Conservation (phyloP, 2,797 vertebrate genomes). For the Neoniphon sammara region DNA sequence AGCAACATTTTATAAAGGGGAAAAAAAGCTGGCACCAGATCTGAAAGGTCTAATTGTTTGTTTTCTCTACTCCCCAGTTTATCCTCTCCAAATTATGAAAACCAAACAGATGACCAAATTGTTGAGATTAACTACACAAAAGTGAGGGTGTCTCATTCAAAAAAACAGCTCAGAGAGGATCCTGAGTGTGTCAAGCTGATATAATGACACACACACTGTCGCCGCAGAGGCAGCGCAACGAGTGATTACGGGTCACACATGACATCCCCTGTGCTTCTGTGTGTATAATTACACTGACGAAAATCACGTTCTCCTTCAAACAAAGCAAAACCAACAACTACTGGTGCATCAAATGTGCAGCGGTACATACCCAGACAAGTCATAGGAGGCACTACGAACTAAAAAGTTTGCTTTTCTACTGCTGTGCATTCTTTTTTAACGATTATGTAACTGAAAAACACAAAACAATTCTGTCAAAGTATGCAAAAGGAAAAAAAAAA, state of each 20-base stretch:
- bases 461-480: neutral
- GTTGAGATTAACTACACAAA: conserved; percentile 60
- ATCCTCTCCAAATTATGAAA: conserved; percentile 52
- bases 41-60: conserved; percentile 70
- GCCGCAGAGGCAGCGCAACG: conserved; percentile 34
- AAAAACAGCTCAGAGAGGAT: conserved; percentile 31
- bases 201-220: conserved; percentile 37
- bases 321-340: conserved; percentile 52
- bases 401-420: conserved; percentile 22
- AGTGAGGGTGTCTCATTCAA: conserved; percentile 65
- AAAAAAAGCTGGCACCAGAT: conserved; percentile 82
- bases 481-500: conserved; percentile 11
- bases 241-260: conserved; percentile 51
- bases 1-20: neutral
- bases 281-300: conserved; percentile 65
- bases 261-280: conserved; percentile 33
- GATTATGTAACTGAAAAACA: neutral
- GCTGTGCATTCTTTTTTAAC: conserved; percentile 19
- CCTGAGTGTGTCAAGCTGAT: conserved; percentile 6
- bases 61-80: conserved; percentile 32
- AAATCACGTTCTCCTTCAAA: conserved; percentile 59
- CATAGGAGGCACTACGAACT: conserved; percentile 1
- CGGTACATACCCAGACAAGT: conserved; percentile 20
- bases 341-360: neutral
- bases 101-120: conserved; percentile 54